phyloP scores from a whole-genome alignment of 1,140 invertebrate genomes.

The Homalodisca vitripennis region DNA sequence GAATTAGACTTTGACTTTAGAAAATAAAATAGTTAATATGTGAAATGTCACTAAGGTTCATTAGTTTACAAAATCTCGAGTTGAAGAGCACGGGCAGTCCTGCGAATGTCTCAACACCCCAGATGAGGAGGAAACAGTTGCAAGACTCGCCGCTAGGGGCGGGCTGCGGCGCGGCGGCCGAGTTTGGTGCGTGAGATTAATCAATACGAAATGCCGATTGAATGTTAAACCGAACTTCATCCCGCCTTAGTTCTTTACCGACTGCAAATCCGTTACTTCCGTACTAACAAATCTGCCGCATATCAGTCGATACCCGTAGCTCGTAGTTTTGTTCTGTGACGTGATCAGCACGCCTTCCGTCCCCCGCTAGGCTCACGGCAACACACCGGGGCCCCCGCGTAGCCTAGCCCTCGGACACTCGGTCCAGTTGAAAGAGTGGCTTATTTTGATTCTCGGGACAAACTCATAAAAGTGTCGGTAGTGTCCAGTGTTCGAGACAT shows the following conservation, averaged over 20 bases:
- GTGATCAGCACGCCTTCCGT: not conserved
- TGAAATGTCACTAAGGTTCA: too few species aligned
- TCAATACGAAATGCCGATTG: constrained; percentile 25
- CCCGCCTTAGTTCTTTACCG: not conserved
- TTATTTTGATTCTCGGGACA: constrained; percentile 44
- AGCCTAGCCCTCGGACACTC: not conserved
- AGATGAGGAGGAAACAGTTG: not conserved
- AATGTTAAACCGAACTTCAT: constrained; percentile 11
- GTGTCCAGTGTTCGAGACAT: constrained; percentile 52
- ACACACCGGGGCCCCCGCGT: not conserved
- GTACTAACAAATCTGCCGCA: too few species aligned
- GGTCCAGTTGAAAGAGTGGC: constrained; percentile 31
- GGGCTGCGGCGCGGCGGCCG: not conserved
- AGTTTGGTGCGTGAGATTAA: not conserved
- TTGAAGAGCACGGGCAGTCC: too few species aligned
- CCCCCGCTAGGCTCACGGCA: not conserved
- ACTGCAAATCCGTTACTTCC: too few species aligned
- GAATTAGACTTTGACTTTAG: too few species aligned
- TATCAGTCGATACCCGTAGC: too few species aligned
- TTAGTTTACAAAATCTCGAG: too few species aligned
- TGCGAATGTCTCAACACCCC: too few species aligned
- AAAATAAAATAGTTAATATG: too few species aligned
- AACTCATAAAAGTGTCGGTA: constrained; percentile 54
- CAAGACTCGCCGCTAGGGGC: not conserved
- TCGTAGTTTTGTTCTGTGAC: not conserved